Percentiles rank a stretch among this genome's conserved stretches.
Evolutionary conservation across 2,888 invertebrate genomes (phyloP).

Genomic region (Eretmocerus hayati): DNA sequence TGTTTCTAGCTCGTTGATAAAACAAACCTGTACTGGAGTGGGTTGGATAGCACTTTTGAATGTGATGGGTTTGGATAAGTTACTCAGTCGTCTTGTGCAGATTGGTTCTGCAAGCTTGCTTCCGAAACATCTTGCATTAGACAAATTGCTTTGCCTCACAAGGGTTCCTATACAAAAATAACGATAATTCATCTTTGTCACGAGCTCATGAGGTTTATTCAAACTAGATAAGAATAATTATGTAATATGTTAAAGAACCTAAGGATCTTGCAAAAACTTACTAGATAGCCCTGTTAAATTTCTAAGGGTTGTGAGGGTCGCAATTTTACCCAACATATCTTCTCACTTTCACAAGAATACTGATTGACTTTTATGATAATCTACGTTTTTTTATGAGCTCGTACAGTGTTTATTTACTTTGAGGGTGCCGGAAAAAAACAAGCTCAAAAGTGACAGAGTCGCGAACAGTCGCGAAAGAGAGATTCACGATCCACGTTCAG

Average conservation of each 20-base stretch:
- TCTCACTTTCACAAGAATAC: no score
- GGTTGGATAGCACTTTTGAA: slow-evolving; percentile 7
- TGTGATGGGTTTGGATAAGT: slow-evolving; percentile 10
- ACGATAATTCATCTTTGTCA: background rate
- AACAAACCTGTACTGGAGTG: slow-evolving; percentile 12
- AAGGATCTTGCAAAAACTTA: slow-evolving; percentile 10
- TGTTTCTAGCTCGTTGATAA: no score
- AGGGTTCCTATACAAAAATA: slow-evolving; percentile 4
- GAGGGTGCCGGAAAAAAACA: no score
- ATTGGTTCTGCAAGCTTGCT: background rate
- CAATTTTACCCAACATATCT: slow-evolving; percentile 16
- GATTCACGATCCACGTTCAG: no score
- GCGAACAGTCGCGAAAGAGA: no score
- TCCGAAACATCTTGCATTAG: slow-evolving; percentile 9
- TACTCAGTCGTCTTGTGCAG: slow-evolving; percentile 1
- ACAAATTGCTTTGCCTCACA: slow-evolving; percentile 4
- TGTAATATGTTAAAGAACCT: slow-evolving; percentile 13
- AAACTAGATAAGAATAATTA: slow-evolving; percentile 11
- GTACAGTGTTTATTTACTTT: no score
- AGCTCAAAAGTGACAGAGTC: no score
- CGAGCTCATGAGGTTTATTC: background rate
- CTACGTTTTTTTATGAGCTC: no score
- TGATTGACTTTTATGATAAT: no score
- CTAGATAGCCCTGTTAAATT: slow-evolving; percentile 15
- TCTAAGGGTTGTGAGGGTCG: slow-evolving; percentile 8